Conservation (phyloP, 1,140 invertebrate species). For the Wasmannia auropunctata region DNA sequence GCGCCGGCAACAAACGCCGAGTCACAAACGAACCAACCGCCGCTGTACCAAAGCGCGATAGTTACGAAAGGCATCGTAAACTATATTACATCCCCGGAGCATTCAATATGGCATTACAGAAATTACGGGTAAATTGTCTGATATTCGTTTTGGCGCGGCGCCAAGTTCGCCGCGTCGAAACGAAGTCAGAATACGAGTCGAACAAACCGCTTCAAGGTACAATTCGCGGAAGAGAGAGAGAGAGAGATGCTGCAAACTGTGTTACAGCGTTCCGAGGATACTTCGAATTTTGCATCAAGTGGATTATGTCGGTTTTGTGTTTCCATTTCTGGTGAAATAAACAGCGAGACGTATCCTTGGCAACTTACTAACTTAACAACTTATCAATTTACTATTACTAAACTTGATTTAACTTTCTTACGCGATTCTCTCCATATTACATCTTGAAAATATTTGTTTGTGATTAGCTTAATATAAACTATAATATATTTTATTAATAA, state of each 20-base stretch:
- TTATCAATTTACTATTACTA: constrained; percentile 27
- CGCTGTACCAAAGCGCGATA: background rate
- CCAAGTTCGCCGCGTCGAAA: constrained; percentile 45
- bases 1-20: constrained; percentile 9
- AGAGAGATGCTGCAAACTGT: constrained; percentile 29
- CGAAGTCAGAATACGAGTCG: constrained; percentile 44
- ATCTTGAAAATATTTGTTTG: background rate
- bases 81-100: constrained; percentile 35
- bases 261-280: constrained; percentile 48
- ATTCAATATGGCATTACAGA: constrained; percentile 54
- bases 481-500: background rate
- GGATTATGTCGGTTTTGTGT: constrained; percentile 36
- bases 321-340: constrained; percentile 28
- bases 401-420: constrained; percentile 11
- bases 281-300: constrained; percentile 46
- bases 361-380: background rate
- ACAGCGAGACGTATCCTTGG: constrained; percentile 10
- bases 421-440: background rate
- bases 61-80: constrained; percentile 44
- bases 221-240: background rate
- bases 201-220: constrained; percentile 44
- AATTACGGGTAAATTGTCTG: constrained; percentile 53
- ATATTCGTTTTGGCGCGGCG: constrained; percentile 50
- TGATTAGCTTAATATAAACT: background rate
- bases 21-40: constrained; percentile 6